These are phyloP conservation scores for Nephrocerus scutellatus DNA, from an alignment of 2,888 invertebrate genomes.

Conservation along the genomic window DNA sequence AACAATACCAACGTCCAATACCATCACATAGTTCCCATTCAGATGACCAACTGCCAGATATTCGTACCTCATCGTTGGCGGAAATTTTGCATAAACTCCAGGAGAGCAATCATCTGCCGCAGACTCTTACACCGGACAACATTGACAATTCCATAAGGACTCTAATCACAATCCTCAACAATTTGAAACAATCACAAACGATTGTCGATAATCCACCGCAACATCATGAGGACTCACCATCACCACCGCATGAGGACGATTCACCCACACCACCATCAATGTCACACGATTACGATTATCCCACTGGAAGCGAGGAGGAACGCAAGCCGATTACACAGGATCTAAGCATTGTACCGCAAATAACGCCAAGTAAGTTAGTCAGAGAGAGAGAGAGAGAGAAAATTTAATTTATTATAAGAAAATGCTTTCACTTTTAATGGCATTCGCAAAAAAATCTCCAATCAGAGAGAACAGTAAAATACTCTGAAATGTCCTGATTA, in stretches of 20 bases:
- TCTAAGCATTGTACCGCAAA: constrained; percentile 17
- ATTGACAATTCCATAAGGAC: constrained; percentile 73
- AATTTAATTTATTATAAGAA: too few species aligned
- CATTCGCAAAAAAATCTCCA: too few species aligned
- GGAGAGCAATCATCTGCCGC: constrained; percentile 67
- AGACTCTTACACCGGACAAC: constrained; percentile 67
- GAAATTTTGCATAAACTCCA: constrained; percentile 66
- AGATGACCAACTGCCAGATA: constrained; percentile 39
- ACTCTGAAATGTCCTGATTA: too few species aligned
- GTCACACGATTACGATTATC: constrained; percentile 43
- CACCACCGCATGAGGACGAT: constrained; percentile 38
- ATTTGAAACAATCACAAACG: constrained; percentile 53
- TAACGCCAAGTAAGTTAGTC: constrained; percentile 30
- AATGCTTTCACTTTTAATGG: too few species aligned
- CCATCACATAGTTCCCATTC: constrained; percentile 14
- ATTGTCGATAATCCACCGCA: constrained; percentile 41
- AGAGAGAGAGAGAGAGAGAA: too few species aligned
- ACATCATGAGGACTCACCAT: constrained; percentile 34
- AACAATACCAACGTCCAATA: background rate
- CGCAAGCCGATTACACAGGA: constrained; percentile 20
- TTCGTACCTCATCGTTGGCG: constrained; percentile 47
- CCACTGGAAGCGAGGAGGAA: constrained; percentile 31
- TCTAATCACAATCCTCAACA: constrained; percentile 65
- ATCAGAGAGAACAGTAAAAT: too few species aligned
- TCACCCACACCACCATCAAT: constrained; percentile 20